A percentile compares a stretch with the other conserved stretches of the same genome.
Evolutionary conservation across 2,797 vertebrate genomes (phyloP).

Genomic region (Brachymystax lenok): DNA sequence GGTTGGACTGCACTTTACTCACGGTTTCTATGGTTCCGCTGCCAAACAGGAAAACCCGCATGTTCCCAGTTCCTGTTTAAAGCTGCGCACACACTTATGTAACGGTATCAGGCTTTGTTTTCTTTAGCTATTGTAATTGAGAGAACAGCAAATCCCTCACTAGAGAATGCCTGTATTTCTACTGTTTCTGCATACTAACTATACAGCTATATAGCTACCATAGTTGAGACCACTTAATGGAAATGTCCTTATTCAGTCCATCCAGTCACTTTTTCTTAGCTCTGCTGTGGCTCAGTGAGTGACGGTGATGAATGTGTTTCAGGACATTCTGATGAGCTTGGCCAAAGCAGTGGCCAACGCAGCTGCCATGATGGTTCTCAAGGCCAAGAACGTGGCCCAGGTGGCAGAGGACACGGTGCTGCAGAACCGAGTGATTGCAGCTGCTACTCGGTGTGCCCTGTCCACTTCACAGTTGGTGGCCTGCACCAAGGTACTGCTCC

Average conservation of each 20-base stretch:
- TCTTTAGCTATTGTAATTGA: neutral
- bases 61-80: conserved; percentile 8
- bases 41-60: conserved; percentile 68
- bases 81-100: conserved; percentile 20
- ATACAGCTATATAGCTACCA: too few relatives aligned
- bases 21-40: conserved; percentile 55
- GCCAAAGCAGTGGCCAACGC: conserved; percentile 99
- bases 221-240: neutral
- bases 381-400: conserved; percentile 98
- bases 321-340: conserved; percentile 98
- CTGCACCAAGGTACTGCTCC: conserved; percentile 90
- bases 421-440: conserved; percentile 97
- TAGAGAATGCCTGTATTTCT: too few relatives aligned
- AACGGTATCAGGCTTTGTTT: conserved; percentile 16
- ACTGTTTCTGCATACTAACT: too few relatives aligned
- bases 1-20: conserved; percentile 72
- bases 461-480: conserved; percentile 98
- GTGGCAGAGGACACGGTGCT: conserved; percentile 91
- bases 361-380: conserved; percentile 96
- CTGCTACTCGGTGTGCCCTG: conserved; percentile 96
- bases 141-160: neutral
- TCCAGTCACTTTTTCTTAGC: conserved; percentile 52
- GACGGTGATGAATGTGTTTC: conserved; percentile 63
- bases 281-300: conserved; percentile 50
- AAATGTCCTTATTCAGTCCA: conserved; percentile 31